Evolutionary conservation across 2,797 vertebrate genomes (phyloP).

Genomic region (Parambassis ranga): DNA sequence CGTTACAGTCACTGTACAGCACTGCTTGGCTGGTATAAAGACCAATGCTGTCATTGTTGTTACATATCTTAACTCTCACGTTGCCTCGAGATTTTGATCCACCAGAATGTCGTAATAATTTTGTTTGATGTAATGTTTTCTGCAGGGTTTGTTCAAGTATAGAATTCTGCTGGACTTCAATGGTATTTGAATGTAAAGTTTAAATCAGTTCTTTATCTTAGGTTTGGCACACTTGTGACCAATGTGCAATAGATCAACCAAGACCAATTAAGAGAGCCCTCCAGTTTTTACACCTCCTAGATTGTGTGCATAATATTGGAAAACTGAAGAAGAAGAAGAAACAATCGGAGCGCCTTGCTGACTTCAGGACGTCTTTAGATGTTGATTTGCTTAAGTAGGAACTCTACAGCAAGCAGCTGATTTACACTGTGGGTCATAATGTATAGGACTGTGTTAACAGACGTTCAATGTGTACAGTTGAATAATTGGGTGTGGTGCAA

Average conservation of each 20-base stretch:
- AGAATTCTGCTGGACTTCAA: slow-evolving; percentile 1
- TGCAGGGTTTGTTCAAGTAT: slow-evolving; percentile 1
- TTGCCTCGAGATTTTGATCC: slow-evolving; percentile 7
- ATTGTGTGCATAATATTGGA: no score
- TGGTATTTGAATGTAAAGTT: slow-evolving; percentile 7
- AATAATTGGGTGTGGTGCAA: slow-evolving; percentile 1
- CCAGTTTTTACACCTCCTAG: background rate
- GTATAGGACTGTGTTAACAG: background rate
- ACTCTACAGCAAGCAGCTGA: background rate
- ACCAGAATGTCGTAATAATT: background rate
- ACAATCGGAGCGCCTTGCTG: background rate
- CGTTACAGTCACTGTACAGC: background rate
- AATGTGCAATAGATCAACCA: slow-evolving; percentile 15
- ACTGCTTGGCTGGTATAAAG: slow-evolving; percentile 19
- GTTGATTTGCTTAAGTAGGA: background rate
- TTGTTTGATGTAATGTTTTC: background rate
- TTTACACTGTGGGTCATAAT: background rate
- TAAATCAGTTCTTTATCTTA: no score
- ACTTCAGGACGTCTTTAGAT: background rate
- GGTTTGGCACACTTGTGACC: slow-evolving; percentile 8
- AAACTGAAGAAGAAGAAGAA: slow-evolving; percentile 6
- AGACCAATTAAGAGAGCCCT: background rate
- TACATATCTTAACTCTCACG: slow-evolving; percentile 21
- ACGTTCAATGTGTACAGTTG: background rate
- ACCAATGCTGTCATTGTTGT: slow-evolving; percentile 12